phyloP scores from a whole-genome alignment of 2,888 invertebrate genomes.

The Linnaemya tessellans region DNA sequence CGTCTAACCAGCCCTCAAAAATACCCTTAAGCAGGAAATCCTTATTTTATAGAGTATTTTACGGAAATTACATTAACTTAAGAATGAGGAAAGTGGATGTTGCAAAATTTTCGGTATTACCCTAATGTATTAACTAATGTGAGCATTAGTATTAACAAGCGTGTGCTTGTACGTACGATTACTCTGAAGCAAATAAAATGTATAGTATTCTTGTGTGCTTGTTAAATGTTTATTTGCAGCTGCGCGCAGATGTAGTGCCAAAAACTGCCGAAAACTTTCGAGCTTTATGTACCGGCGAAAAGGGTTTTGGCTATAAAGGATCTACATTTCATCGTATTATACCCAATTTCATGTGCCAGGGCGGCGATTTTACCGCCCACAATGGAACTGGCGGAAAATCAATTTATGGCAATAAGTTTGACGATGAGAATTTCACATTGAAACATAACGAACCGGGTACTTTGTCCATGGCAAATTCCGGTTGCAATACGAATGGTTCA shows the following conservation, averaged over 20 bases:
- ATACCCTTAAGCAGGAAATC: too few species aligned
- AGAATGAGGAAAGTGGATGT: too few species aligned
- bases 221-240: slow-evolving; percentile 84
- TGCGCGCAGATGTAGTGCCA: slow-evolving; percentile 94
- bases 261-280: slow-evolving; percentile 98
- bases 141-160: too few species aligned
- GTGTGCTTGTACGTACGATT: too few species aligned
- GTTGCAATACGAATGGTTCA: slow-evolving; percentile 96
- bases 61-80: too few species aligned
- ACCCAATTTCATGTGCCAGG: slow-evolving; percentile 98
- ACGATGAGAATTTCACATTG: slow-evolving; percentile 97
- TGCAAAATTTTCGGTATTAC: too few species aligned
- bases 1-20: too few species aligned
- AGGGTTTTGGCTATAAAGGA: slow-evolving; percentile 95
- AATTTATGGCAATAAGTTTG: slow-evolving; percentile 97
- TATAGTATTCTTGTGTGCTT: slow-evolving; percentile 38
- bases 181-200: not conserved
- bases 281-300: slow-evolving; percentile 96
- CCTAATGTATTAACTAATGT: too few species aligned
- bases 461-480: slow-evolving; percentile 98
- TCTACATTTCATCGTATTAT: slow-evolving; percentile 97
- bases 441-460: slow-evolving; percentile 96
- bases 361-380: slow-evolving; percentile 96
- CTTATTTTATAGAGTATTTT: too few species aligned
- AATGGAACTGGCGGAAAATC: slow-evolving; percentile 97